A percentile compares a stretch with the other conserved stretches of the same genome.
These are phyloP conservation scores for Episyrphus balteatus DNA, from an alignment of 1,140 invertebrate species.

Conservation along the genomic window DNA sequence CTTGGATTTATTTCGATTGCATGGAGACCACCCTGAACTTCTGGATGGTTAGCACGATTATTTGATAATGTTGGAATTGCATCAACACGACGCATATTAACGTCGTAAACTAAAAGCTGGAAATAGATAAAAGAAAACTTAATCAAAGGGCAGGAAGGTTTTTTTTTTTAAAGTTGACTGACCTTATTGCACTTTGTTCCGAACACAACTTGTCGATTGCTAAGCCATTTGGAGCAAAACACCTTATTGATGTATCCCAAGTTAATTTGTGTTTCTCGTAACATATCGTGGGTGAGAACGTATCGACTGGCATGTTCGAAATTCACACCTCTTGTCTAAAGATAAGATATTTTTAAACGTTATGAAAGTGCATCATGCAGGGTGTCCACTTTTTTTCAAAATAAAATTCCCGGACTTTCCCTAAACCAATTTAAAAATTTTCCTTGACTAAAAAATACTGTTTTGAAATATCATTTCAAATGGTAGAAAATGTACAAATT, in stretches of 20 bases:
- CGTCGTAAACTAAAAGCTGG: conserved; percentile 74
- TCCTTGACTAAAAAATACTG: too few relatives aligned
- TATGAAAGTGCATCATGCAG: too few relatives aligned
- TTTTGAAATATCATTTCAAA: too few relatives aligned
- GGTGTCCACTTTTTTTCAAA: too few relatives aligned
- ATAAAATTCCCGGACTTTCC: too few relatives aligned
- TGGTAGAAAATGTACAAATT: too few relatives aligned
- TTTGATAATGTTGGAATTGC: conserved; percentile 74
- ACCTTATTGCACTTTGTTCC: conserved; percentile 96
- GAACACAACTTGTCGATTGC: conserved; percentile 86
- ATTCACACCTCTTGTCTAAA: conserved; percentile 51
- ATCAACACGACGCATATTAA: conserved; percentile 63
- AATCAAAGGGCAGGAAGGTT: not conserved
- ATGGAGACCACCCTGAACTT: conserved; percentile 82
- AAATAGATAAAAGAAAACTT: conserved; percentile 6
- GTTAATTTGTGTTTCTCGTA: conserved; percentile 70
- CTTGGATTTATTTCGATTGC: conserved; percentile 92
- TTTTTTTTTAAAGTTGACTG: conserved; percentile 12
- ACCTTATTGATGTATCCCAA: conserved; percentile 89
- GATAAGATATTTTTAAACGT: too few relatives aligned
- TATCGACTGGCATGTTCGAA: conserved; percentile 70
- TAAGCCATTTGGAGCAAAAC: conserved; percentile 93
- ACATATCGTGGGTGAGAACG: conserved; percentile 78
- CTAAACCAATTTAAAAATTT: too few relatives aligned
- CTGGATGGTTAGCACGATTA: conserved; percentile 37